A percentile compares a stretch with the other conserved stretches of the same genome.
These are phyloP conservation scores for Esperia sulphurella DNA, from an alignment of 2,888 invertebrate genomes.

Conservation along the genomic window DNA sequence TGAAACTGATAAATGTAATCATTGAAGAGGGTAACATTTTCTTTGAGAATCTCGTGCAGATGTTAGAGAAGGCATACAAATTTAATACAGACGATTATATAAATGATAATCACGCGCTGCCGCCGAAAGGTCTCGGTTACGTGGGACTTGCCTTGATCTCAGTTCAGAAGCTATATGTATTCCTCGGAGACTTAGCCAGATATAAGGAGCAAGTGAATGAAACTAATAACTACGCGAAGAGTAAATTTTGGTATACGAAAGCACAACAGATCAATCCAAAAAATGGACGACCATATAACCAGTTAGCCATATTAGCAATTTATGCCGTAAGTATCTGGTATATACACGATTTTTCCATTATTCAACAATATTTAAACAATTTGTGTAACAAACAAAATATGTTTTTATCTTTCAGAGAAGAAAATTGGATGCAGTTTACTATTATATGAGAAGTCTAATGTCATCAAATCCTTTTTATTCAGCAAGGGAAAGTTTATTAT, in stretches of 20 bases:
- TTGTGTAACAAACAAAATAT: not conserved
- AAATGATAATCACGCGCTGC: conserved; percentile 77
- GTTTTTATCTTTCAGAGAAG: conserved; percentile 83
- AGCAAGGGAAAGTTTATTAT: conserved; percentile 92
- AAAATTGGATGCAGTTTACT: conserved; percentile 97
- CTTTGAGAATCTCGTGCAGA: conserved; percentile 86
- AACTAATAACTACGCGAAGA: conserved; percentile 87
- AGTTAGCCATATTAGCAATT: conserved; percentile 93
- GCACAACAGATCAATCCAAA: conserved; percentile 96
- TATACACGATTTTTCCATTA: not conserved
- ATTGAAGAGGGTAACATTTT: conserved; percentile 90
- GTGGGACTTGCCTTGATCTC: conserved; percentile 89
- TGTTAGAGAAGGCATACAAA: conserved; percentile 86
- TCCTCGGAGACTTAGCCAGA: conserved; percentile 94
- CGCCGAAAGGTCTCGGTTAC: conserved; percentile 82
- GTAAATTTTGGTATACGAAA: conserved; percentile 92
- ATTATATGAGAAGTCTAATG: conserved; percentile 96
- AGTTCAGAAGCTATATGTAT: conserved; percentile 92
- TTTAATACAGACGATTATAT: conserved; percentile 84
- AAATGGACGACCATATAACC: conserved; percentile 97
- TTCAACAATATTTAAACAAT: no score
- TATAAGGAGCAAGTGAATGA: conserved; percentile 93
- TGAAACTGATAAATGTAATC: conserved; percentile 81
- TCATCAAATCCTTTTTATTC: conserved; percentile 95
- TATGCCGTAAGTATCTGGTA: conserved; percentile 81